A percentile compares a stretch with the other conserved stretches of the same genome.
Evolutionary conservation across 2,888 invertebrate genomes (phyloP).

Genomic region (Pseudococcus longispinus): DNA sequence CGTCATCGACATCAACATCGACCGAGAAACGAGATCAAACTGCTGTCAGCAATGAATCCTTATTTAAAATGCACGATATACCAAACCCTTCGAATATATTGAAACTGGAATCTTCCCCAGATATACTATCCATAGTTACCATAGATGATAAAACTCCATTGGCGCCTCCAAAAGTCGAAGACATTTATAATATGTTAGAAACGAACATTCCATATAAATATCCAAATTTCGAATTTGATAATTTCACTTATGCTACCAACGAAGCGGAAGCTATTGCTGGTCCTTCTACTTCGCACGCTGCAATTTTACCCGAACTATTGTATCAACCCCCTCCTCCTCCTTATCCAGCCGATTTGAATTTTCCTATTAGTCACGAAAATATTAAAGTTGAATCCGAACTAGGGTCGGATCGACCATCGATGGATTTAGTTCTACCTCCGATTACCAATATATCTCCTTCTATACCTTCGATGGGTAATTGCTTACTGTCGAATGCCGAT

Average conservation of each 20-base stretch:
- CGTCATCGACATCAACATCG: neutral
- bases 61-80: slow-evolving; percentile 33
- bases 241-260: neutral
- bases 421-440: slow-evolving; percentile 51
- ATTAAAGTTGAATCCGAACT: slow-evolving; percentile 44
- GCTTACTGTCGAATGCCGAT: slow-evolving; percentile 27
- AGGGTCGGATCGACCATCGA: neutral
- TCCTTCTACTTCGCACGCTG: slow-evolving; percentile 38
- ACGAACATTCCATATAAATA: slow-evolving; percentile 54
- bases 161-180: slow-evolving; percentile 24
- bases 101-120: slow-evolving; percentile 53
- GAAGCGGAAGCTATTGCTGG: slow-evolving; percentile 30
- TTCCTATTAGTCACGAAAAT: neutral
- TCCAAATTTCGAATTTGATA: slow-evolving; percentile 31
- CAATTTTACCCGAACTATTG: slow-evolving; percentile 7
- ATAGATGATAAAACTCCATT: slow-evolving; percentile 36
- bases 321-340: slow-evolving; percentile 48
- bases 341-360: slow-evolving; percentile 22
- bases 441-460: slow-evolving; percentile 50
- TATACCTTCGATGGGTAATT: slow-evolving; percentile 43
- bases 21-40: neutral
- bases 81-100: neutral
- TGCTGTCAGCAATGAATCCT: neutral
- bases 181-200: slow-evolving; percentile 37
- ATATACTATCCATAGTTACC: slow-evolving; percentile 47